Conservation (phyloP, 2,797 vertebrate species). For the Petrocephalus sullivani region DNA sequence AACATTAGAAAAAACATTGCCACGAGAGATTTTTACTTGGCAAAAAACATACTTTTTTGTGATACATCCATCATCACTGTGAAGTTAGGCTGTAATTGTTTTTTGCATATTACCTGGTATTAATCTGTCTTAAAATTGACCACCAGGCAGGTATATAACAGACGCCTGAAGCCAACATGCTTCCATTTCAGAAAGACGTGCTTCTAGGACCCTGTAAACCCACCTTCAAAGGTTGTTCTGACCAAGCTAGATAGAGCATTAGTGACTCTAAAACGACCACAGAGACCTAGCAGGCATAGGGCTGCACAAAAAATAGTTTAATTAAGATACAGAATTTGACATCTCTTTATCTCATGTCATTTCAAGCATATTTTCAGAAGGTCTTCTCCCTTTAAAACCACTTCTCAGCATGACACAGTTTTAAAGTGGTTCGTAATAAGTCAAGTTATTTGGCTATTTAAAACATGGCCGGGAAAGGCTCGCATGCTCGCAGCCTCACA, state of each 20-base stretch:
- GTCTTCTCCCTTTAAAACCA: conserved; percentile 19
- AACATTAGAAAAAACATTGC: background rate
- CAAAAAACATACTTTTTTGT: background rate
- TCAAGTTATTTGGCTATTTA: conserved; percentile 21
- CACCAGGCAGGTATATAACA: background rate
- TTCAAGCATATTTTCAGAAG: conserved; percentile 23
- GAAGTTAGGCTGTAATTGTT: background rate
- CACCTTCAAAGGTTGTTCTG: background rate
- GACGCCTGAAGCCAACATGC: background rate
- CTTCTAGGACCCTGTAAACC: background rate
- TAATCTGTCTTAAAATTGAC: conserved; percentile 11
- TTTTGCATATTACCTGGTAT: conserved; percentile 5
- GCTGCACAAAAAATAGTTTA: conserved; percentile 9
- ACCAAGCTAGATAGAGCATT: background rate
- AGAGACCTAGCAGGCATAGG: background rate
- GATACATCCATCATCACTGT: background rate
- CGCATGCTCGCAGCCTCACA: background rate
- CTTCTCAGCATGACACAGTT: conserved; percentile 15
- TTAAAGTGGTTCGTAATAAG: conserved; percentile 24
- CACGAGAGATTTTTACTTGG: background rate
- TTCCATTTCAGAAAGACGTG: background rate
- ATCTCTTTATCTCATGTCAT: conserved; percentile 19
- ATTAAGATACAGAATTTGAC: conserved; percentile 21
- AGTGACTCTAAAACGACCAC: background rate
- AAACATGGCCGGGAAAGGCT: background rate